Evolutionary conservation across 2,888 invertebrate genomes (phyloP), one percentile per base, ranked within the genome.

Genomic region (Drosophila robusta): DNA sequence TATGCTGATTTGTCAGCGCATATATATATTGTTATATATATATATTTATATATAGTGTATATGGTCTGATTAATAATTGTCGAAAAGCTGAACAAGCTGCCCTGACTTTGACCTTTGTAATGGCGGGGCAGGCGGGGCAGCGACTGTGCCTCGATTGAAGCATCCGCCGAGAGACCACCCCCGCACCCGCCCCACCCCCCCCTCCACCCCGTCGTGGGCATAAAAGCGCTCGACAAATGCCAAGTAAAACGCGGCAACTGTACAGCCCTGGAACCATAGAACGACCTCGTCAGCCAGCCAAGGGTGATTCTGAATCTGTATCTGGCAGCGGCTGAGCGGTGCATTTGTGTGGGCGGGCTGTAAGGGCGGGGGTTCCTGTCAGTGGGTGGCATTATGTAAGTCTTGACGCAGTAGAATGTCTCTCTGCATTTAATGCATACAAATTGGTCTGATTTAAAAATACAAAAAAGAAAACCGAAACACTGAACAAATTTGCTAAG

Each of bases 391-490:
- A 77, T 79, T 79, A 79, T 81, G 78, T 79, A 79, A 79, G 77
- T 74, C 78, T 77, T 70, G 80, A 63, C 77, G 77, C 78, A 67
- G 73, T 80, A n/a, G 64, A 80, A 78, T 69, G 58, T 64, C 62
- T 65, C 70, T 73, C 62, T 88, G 86, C 88, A 88, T 70, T 86
- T 82, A 88, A 87, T 87, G 88, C 86, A 85, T 88, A 85, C 83
- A 88, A 87, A 87, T 83, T 83, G 88, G 61, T 77, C 69, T 80
- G 83, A 77, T 87, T 83, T 80, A 70, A 76, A 65, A 51, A 45
- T 18, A 2, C n/a, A 51, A 46, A 22, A 51, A 52, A 45, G 29
- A 16, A 41, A 72, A 46, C 46, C 45, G 26, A 66, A 76, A 69
- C 42, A 66, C 58, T 78, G 62, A 49, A 56, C 78, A 81, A 85